These are phyloP conservation scores for Clarias magur DNA, from an alignment of 2,113 vertebrate genomes.

Conservation along the genomic window DNA sequence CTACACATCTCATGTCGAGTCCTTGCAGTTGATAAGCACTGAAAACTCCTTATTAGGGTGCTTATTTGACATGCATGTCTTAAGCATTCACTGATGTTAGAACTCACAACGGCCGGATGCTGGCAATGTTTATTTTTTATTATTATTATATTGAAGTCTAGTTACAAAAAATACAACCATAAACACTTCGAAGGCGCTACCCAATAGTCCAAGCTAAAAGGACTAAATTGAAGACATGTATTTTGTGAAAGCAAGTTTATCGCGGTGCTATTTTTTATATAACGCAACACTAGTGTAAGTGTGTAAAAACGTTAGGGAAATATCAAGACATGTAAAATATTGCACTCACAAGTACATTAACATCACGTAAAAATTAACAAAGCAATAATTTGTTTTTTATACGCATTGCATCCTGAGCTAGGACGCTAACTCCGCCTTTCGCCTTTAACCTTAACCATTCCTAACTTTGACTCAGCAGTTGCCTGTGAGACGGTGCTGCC, in stretches of 20 bases:
- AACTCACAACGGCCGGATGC: background rate
- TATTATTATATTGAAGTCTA: background rate
- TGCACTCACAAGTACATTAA: background rate
- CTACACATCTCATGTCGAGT: background rate
- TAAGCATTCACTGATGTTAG: background rate
- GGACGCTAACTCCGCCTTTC: slow-evolving; percentile 1
- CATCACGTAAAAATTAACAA: background rate
- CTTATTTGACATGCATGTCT: background rate
- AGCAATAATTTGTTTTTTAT: background rate
- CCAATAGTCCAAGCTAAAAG: background rate
- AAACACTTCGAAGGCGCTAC: background rate
- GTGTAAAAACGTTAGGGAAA: no score
- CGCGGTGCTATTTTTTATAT: background rate
- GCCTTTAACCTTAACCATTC: slow-evolving; percentile 17
- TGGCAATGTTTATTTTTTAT: background rate
- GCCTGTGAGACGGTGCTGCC: background rate
- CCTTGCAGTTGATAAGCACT: background rate
- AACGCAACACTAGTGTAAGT: no score
- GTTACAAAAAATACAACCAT: background rate
- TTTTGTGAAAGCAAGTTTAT: no score
- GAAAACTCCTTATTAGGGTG: no score
- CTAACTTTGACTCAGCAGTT: slow-evolving; percentile 21
- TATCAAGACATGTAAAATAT: background rate
- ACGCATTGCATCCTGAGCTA: background rate
- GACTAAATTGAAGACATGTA: no score